A percentile compares a stretch with the other conserved stretches of the same genome.
Conservation (phyloP, 2,888 invertebrate species). For the Masnerella sp. region DNA sequence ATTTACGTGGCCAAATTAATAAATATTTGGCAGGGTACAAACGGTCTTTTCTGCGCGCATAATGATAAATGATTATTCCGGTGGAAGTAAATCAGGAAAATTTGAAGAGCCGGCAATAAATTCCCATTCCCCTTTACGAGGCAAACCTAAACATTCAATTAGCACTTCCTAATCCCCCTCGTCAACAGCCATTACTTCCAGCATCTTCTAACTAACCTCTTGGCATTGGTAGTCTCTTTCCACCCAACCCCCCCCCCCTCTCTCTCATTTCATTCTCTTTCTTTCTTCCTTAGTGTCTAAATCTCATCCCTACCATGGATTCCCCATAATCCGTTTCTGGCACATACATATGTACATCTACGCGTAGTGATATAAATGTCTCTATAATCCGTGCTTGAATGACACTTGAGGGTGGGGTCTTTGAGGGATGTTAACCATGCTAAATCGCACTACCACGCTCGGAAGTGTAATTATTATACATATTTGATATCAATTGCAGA, state of each 20-base stretch:
- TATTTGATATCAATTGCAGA: conserved; percentile 43
- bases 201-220: conserved; percentile 72
- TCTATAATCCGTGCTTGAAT: conserved; percentile 66
- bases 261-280: conserved; percentile 57
- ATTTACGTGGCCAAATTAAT: conserved; percentile 12
- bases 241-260: conserved; percentile 43
- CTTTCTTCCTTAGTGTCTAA: too few relatives aligned
- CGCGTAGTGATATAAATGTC: conserved; percentile 53
- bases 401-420: conserved; percentile 74
- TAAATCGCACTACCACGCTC: conserved; percentile 69
- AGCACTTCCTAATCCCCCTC: conserved; percentile 76
- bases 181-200: conserved; percentile 78
- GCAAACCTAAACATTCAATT: conserved; percentile 76
- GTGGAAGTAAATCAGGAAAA: conserved; percentile 45
- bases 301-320: conserved; percentile 25
- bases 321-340: conserved; percentile 66
- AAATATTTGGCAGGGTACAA: not conserved
- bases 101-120: conserved; percentile 65
- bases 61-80: conserved; percentile 45
- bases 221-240: conserved; percentile 57
- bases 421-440: conserved; percentile 69
- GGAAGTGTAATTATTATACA: conserved; percentile 51
- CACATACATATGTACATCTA: conserved; percentile 65
- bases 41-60: not conserved
- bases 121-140: conserved; percentile 62